phyloP scores from a whole-genome alignment of 1,140 invertebrate species.

The Acromyrmex echinatior region DNA sequence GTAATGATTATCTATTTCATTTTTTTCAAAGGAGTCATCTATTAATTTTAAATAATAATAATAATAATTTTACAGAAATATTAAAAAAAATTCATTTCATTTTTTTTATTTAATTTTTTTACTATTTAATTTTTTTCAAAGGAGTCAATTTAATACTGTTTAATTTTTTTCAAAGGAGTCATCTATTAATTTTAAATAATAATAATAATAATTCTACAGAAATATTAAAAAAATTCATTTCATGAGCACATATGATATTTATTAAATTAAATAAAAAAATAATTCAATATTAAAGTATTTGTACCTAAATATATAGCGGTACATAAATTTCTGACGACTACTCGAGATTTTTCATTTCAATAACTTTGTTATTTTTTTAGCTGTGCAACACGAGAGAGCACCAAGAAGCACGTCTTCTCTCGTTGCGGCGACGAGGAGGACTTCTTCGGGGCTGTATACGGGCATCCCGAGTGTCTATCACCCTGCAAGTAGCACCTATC shows the following conservation, averaged over 20 bases:
- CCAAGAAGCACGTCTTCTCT: constrained; percentile 88
- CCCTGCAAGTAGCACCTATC: constrained; percentile 79
- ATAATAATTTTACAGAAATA: not conserved
- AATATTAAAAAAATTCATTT: not conserved
- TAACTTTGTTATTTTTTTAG: constrained; percentile 85
- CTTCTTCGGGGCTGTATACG: constrained; percentile 81
- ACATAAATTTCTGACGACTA: not conserved
- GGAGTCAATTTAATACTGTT: too few species aligned
- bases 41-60: too few species aligned
- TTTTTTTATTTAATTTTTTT: too few species aligned
- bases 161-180: too few species aligned
- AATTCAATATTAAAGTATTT: not conserved
- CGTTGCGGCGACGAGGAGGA: constrained; percentile 83
- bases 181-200: not conserved
- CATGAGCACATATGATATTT: not conserved
- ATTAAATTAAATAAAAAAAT: not conserved
- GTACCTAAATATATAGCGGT: not conserved
- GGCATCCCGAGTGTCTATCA: constrained; percentile 82
- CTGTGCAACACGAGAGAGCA: constrained; percentile 96
- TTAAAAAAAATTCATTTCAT: not conserved
- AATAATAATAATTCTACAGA: not conserved
- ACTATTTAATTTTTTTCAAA: too few species aligned
- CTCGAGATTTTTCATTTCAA: not conserved
- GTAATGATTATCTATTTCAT: not conserved
- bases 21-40: not conserved